phyloP scores from a whole-genome alignment of 1,140 invertebrate genomes.

The Brachionus rubens region DNA sequence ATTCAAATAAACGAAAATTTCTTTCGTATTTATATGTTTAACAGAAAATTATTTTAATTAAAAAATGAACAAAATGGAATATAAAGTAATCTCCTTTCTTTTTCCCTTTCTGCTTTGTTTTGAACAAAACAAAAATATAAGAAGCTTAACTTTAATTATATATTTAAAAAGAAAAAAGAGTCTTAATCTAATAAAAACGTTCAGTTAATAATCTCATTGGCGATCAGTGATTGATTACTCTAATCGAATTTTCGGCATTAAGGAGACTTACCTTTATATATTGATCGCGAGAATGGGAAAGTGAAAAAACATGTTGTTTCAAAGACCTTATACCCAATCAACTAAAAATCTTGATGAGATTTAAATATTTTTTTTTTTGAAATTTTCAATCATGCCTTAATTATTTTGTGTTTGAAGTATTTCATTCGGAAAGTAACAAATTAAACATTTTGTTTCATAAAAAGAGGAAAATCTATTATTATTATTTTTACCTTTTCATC shows the following conservation, averaged over 20 bases:
- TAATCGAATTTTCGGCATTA: conserved; percentile 16
- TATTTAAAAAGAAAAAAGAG: conserved; percentile 38
- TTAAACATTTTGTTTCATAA: not conserved
- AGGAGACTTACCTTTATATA: not conserved
- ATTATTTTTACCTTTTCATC: conserved; percentile 44
- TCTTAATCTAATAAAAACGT: conserved; percentile 36
- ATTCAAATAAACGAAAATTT: not conserved
- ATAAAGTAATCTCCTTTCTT: conserved; percentile 22
- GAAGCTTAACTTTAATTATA: conserved; percentile 36
- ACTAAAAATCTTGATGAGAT: conserved; percentile 26
- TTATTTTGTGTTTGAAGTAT: not conserved
- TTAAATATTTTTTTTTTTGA: conserved; percentile 27
- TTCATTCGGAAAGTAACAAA: conserved; percentile 22
- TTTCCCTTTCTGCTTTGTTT: not conserved
- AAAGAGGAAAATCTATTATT: conserved; percentile 28
- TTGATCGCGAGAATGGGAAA: too few species aligned
- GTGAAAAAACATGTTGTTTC: too few species aligned
- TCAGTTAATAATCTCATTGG: not conserved
- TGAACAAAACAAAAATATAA: not conserved
- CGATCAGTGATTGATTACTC: conserved; percentile 3
- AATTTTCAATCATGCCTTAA: not conserved
- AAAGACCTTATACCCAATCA: too few species aligned
- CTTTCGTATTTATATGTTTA: conserved; percentile 10
- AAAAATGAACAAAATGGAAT: conserved; percentile 18
- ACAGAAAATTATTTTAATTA: conserved; percentile 20